These are phyloP conservation scores for Micropterix aruncella DNA, from an alignment of 2,888 invertebrate species.

Conservation along the genomic window DNA sequence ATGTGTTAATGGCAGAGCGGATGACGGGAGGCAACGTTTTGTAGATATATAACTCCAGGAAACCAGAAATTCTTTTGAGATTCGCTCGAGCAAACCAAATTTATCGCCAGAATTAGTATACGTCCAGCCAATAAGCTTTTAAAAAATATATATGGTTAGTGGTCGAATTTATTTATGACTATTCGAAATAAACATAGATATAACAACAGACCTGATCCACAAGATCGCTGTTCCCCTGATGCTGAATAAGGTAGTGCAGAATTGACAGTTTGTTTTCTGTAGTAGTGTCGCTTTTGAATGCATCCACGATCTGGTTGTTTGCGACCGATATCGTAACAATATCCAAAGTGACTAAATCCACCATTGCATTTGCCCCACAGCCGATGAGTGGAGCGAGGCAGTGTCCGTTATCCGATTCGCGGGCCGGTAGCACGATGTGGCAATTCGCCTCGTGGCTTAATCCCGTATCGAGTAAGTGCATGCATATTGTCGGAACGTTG, in stretches of 20 bases:
- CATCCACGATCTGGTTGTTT: conserved; percentile 50
- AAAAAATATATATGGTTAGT: conserved; percentile 3
- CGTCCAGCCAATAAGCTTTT: conserved; percentile 42
- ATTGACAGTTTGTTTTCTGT: conserved; percentile 65
- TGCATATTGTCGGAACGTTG: conserved; percentile 70
- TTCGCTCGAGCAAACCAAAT: conserved; percentile 39
- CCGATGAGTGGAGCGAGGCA: conserved; percentile 54
- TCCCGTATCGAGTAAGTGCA: conserved; percentile 75
- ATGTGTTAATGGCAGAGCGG: conserved; percentile 51
- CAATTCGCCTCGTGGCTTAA: conserved; percentile 72
- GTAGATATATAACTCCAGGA: conserved; percentile 59
- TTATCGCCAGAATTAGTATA: conserved; percentile 26
- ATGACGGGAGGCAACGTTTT: conserved; percentile 55
- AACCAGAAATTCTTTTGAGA: conserved; percentile 72
- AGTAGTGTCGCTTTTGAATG: conserved; percentile 51
- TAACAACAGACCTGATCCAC: conserved; percentile 47
- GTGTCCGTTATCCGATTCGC: conserved; percentile 38
- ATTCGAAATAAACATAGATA: neutral
- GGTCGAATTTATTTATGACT: no score
- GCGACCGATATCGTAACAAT: conserved; percentile 51
- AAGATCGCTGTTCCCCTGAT: conserved; percentile 59
- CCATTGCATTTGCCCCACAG: conserved; percentile 35
- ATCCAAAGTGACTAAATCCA: conserved; percentile 59
- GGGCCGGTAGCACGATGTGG: conserved; percentile 56
- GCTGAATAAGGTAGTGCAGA: conserved; percentile 69